Percentiles rank a stretch among this genome's conserved stretches.
phyloP scores from a whole-genome alignment of 2,888 invertebrate genomes.

The Bombyx huttoni region DNA sequence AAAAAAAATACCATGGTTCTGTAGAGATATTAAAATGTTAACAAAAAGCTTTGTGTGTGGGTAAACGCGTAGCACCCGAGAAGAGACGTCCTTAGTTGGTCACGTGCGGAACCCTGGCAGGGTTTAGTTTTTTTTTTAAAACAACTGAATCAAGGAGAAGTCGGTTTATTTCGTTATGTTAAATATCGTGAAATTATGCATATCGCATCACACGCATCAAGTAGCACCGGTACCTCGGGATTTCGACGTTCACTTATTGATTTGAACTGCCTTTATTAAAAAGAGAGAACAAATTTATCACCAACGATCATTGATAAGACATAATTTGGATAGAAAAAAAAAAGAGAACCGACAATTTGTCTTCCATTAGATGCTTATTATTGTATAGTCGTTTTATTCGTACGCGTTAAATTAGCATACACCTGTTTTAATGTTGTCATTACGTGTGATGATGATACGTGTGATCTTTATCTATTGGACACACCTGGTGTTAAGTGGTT shows the following conservation, averaged over 20 bases:
- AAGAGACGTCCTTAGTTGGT: too few species aligned
- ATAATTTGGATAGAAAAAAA: not conserved
- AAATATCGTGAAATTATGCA: conserved; percentile 65
- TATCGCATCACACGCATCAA: conserved; percentile 53
- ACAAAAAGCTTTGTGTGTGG: too few species aligned
- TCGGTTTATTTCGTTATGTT: conserved; percentile 62
- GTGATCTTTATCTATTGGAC: too few species aligned
- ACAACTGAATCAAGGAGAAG: conserved; percentile 18
- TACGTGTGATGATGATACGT: too few species aligned
- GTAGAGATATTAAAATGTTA: too few species aligned
- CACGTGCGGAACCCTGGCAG: not conserved
- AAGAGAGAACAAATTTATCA: not conserved
- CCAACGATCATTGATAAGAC: not conserved
- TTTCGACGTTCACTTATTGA: conserved; percentile 10
- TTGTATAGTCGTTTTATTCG: too few species aligned
- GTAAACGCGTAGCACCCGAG: too few species aligned
- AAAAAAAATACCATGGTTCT: too few species aligned
- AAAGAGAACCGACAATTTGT: not conserved
- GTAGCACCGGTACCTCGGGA: conserved; percentile 22
- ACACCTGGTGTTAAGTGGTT: too few species aligned
- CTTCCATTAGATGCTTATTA: too few species aligned
- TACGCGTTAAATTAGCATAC: too few species aligned
- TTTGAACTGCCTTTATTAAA: not conserved
- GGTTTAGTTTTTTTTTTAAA: not conserved
- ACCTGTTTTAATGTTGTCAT: too few species aligned